A percentile compares a stretch with the other conserved stretches of the same genome.
phyloP scores from a whole-genome alignment of 2,888 invertebrate genomes.

The Cartodere bifasciata region DNA sequence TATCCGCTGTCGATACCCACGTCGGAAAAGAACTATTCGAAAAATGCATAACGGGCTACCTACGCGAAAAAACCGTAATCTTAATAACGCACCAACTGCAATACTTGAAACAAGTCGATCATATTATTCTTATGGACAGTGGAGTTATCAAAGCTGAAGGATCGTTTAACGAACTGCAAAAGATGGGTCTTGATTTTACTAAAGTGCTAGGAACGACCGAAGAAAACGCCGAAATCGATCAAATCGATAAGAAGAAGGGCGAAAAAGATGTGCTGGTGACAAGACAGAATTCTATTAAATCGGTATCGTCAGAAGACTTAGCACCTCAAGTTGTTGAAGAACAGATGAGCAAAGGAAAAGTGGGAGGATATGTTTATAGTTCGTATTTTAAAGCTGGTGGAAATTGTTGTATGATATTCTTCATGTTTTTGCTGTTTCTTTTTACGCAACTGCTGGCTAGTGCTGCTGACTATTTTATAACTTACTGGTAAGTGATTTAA shows the following conservation, averaged over 20 bases:
- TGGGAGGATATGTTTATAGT: conserved; percentile 42
- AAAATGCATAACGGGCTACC: conserved; percentile 53
- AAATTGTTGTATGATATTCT: conserved; percentile 47
- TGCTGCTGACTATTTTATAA: conserved; percentile 71
- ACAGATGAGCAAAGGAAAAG: conserved; percentile 47
- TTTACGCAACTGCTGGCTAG: conserved; percentile 62
- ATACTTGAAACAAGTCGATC: conserved; percentile 47
- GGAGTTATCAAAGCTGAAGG: conserved; percentile 49
- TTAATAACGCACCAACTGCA: conserved; percentile 68
- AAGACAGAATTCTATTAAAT: conserved; percentile 42
- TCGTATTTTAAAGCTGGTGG: conserved; percentile 67
- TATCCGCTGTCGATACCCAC: conserved; percentile 87
- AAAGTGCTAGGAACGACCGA: conserved; percentile 45
- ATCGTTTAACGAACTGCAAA: conserved; percentile 55
- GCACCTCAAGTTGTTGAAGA: conserved; percentile 42
- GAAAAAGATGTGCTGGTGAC: conserved; percentile 17
- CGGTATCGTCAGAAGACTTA: conserved; percentile 27
- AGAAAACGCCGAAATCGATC: conserved; percentile 35
- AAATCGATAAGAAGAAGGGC: conserved; percentile 12
- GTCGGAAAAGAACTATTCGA: conserved; percentile 84
- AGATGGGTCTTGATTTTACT: conserved; percentile 66
- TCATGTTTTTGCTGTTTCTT: conserved; percentile 50
- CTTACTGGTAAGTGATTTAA: conserved; percentile 49
- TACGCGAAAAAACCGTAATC: conserved; percentile 58
- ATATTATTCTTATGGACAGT: conserved; percentile 47